Evolutionary conservation across 2,797 vertebrate genomes (phyloP).

Genomic region (Cossypha dichroa): DNA sequence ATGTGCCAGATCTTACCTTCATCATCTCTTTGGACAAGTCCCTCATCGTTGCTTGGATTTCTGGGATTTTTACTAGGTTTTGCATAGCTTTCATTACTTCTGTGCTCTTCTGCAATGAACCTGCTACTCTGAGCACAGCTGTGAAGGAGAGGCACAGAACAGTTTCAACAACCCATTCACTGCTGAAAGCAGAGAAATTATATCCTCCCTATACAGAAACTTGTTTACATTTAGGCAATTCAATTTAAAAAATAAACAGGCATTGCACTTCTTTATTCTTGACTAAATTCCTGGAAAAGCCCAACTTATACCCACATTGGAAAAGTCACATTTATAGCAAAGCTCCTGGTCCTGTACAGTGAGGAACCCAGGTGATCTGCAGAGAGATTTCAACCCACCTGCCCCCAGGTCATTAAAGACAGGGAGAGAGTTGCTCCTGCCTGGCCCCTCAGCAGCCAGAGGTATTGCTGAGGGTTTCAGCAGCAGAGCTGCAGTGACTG

Average conservation of each 20-base stretch:
- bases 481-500: neutral
- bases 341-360: neutral
- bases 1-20: constrained; percentile 81
- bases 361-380: neutral
- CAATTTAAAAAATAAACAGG: fast-evolving
- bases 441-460: neutral
- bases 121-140: constrained; percentile 92
- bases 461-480: neutral
- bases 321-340: neutral
- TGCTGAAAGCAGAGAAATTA: neutral
- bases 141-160: neutral
- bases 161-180: neutral
- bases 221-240: neutral
- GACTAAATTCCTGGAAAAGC: neutral
- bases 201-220: fast-evolving
- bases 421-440: neutral
- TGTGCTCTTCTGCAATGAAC: constrained; percentile 93
- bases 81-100: constrained; percentile 99
- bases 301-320: fast-evolving
- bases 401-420: neutral
- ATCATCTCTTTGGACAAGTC: constrained; percentile 99
- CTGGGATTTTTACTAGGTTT: constrained; percentile 92
- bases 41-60: constrained; percentile 96
- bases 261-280: neutral
- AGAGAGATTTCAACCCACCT: neutral